These are phyloP conservation scores for Tachyglossus aculeatus DNA, from an alignment of 2,797 vertebrate genomes.

Conservation along the genomic window DNA sequence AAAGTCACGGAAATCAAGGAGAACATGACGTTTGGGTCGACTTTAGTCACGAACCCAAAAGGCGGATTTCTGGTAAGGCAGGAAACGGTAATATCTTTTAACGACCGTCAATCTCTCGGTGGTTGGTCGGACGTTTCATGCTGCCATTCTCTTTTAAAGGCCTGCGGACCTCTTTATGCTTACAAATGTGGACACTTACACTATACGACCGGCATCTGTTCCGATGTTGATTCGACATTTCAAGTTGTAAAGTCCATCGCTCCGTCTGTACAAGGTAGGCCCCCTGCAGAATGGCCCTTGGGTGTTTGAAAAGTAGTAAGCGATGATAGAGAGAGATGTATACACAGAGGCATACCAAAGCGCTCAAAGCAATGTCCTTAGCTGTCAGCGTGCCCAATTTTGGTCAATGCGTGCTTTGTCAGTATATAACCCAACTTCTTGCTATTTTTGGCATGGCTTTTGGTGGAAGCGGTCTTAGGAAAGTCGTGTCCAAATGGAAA, in stretches of 20 bases:
- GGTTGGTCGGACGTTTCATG: slow-evolving; percentile 14
- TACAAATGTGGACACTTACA: slow-evolving; percentile 93
- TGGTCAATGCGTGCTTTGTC: slow-evolving; percentile 81
- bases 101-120: neutral
- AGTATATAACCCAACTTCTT: slow-evolving; percentile 57
- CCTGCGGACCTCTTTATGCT: slow-evolving; percentile 95
- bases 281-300: slow-evolving; percentile 25
- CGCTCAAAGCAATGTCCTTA: slow-evolving; percentile 66
- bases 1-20: slow-evolving; percentile 93
- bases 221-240: slow-evolving; percentile 92
- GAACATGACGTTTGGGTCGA: slow-evolving; percentile 98
- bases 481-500: slow-evolving; percentile 49
- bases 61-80: slow-evolving; percentile 95
- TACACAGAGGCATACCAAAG: slow-evolving; percentile 75
- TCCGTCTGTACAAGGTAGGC: slow-evolving; percentile 82
- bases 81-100: slow-evolving; percentile 13
- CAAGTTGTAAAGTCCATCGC: slow-evolving; percentile 87
- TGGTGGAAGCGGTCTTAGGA: slow-evolving; percentile 62
- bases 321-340: slow-evolving; percentile 57
- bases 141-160: slow-evolving; percentile 74
- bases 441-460: slow-evolving; percentile 58
- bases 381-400: slow-evolving; percentile 83
- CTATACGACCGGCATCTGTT: slow-evolving; percentile 93
- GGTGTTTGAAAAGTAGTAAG: slow-evolving; percentile 44
- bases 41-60: slow-evolving; percentile 91